Base-by-base conservation (phyloP, 2,888 invertebrate genomes). In the Griposia aprilina region DNA sequence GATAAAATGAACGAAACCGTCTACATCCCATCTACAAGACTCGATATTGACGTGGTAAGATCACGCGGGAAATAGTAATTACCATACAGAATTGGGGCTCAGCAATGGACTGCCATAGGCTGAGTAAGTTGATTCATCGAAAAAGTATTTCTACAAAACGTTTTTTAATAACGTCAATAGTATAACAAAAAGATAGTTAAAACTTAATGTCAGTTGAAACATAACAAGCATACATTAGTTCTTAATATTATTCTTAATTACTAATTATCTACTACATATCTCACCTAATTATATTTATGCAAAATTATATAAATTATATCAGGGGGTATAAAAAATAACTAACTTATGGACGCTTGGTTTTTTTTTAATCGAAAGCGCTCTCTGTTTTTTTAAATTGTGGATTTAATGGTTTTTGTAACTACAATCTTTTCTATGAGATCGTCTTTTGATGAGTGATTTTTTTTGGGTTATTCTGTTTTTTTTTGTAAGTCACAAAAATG, bases 291-390 rank as follows among this genome's bases (percentile, higher is more conserved):
- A 87, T 72, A 80, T 76, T 80, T 84, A 89, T 82, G 84, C 84
- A 59, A 90, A 89, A 89, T 84, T 63, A 87, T 84, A 81, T 79
- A 89, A 89, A 84, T 80, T 76, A 89, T 85, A 89, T 81, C 80
- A 71, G 80, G 78, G 90, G 89, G 85, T 87, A 85, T 86, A 89
- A 87, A 90, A 89, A 88, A 84, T 85, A 88, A 87, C 74, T 86
- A 87, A 89, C 76, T 86, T 81, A 83, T 41, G 45, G 80, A 88
- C 82, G 66, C 76, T 65, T 55, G 6, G 36, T 10, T 66, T 59
- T 78, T 36, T 72, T 85, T 90, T 85, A 71, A 76, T 82, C 88
- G 84, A 87, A 84, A 80, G 63, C 23, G 17, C 70, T 48, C 60
- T 68, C 45, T 0, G 1, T 48, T 63, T 65, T 78, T 78, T 72